A percentile compares a stretch with the other conserved stretches of the same genome.
Evolutionary conservation across 2,797 vertebrate species (phyloP).

Genomic region (Artibeus jamaicensis): DNA sequence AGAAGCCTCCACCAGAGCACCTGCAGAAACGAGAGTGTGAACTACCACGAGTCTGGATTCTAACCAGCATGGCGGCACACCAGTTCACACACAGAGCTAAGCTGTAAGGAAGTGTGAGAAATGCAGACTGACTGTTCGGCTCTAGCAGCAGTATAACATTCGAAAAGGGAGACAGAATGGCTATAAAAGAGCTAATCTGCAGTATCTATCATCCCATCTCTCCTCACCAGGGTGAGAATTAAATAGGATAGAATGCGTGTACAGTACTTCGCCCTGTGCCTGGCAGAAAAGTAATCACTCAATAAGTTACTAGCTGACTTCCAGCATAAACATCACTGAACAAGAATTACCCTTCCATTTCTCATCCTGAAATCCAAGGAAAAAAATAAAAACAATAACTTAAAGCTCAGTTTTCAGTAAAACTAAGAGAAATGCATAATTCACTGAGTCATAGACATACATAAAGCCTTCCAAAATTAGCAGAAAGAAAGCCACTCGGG

Average conservation of each 20-base stretch:
- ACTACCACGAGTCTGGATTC: background rate
- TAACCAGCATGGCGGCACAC: background rate
- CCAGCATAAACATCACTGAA: background rate
- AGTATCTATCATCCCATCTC: background rate
- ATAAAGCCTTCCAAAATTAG: background rate
- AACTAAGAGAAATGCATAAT: background rate
- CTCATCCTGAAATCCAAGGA: background rate
- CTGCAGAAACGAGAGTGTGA: background rate
- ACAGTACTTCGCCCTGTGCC: background rate
- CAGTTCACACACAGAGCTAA: background rate
- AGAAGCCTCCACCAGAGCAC: too few species aligned
- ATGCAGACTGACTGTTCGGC: background rate
- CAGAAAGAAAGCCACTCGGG: background rate
- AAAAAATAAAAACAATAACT: background rate
- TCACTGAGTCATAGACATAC: background rate
- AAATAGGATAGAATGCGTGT: background rate
- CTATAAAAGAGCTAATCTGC: background rate
- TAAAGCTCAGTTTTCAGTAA: background rate
- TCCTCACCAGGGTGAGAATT: background rate
- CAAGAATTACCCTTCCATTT: background rate
- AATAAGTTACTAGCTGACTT: background rate
- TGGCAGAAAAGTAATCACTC: background rate
- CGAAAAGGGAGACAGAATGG: background rate
- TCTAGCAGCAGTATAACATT: background rate
- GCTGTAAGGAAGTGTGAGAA: background rate